Evolutionary conservation across 1,140 invertebrate genomes (phyloP), one percentile per base, ranked within the genome.

Genomic region (Brachionus manjavacas): DNA sequence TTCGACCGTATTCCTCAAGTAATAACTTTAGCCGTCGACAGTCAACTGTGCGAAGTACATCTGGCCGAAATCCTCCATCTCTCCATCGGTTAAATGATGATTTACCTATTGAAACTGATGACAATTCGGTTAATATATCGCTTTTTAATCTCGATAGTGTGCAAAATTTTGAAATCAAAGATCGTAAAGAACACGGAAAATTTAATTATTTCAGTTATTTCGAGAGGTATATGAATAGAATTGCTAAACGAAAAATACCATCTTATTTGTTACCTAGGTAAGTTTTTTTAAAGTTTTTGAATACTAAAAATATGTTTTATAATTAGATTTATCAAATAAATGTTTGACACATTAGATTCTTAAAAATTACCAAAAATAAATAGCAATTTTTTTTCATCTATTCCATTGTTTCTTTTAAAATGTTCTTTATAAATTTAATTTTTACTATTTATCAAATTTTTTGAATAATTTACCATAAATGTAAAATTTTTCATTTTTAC

Each of bases 151-250:
- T 76, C 20, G 72, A 76, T 4, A 76, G 72, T 49, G 41, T 31
- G 16, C 9, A 46, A 11, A 25, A 46, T 11, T 49, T 46, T 49
- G 43, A 76, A 2, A 25, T 25, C 3, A 49, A 25, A n/a, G 41
- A 76, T 25, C 72, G 72, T 25, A 76, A 76, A 76, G 72, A 76
- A 23, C 52, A 76, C 49, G 72, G 72, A 49, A 76, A 49, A 76
- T 76, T 76, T 46, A 49, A 46, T 25, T 76, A 76, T 76, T 76
- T 76, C 25, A 76, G 72, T 25, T 76, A 49, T 76, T 76, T 76
- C 25, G 72, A 76, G 43, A 16, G 72, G n/a, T 76, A 76, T 12
- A 76, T 76, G 72, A 76, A 76, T 46, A 43, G 72, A 49, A 46
- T 46, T 14, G 72, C 72, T 4, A 49, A 49, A 46, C 20, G 39